phyloP scores from a whole-genome alignment of 2,888 invertebrate genomes.

The Drosophila acutilabella region DNA sequence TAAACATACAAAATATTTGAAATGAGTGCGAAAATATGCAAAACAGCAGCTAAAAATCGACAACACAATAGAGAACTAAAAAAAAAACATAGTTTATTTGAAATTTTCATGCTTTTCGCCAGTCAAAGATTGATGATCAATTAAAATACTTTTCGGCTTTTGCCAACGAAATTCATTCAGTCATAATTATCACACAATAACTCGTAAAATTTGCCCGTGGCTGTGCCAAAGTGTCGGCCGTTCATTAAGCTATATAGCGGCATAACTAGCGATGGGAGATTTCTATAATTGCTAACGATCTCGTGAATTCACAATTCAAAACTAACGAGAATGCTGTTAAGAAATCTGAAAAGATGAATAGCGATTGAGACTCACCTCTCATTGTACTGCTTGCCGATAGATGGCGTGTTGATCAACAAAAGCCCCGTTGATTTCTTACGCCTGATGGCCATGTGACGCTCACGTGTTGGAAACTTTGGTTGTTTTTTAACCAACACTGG shows the following conservation, averaged over 20 bases:
- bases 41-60: slow-evolving; percentile 45
- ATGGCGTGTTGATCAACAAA: slow-evolving; percentile 35
- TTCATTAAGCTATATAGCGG: slow-evolving; percentile 23
- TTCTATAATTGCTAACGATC: slow-evolving; percentile 32
- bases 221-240: slow-evolving; percentile 22
- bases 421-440: slow-evolving; percentile 85
- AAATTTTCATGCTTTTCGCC: slow-evolving; percentile 30
- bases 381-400: slow-evolving; percentile 33
- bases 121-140: slow-evolving; percentile 73
- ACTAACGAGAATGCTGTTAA: slow-evolving; percentile 12
- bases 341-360: slow-evolving; percentile 18
- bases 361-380: slow-evolving; percentile 40
- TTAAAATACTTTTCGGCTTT: slow-evolving; percentile 67
- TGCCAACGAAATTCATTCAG: slow-evolving; percentile 53
- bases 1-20: slow-evolving; percentile 31
- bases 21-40: slow-evolving; percentile 63
- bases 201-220: slow-evolving; percentile 57
- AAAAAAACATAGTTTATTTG: slow-evolving; percentile 49
- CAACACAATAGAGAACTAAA: not conserved
- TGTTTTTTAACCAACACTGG: slow-evolving; percentile 86
- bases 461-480: slow-evolving; percentile 89
- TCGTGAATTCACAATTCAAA: not conserved
- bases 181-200: slow-evolving; percentile 68
- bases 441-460: slow-evolving; percentile 89
- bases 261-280: slow-evolving; percentile 17